Percentiles rank a stretch among this genome's conserved stretches.
phyloP scores from a whole-genome alignment of 2,797 vertebrate genomes.

The Gorsachius magnificus region DNA sequence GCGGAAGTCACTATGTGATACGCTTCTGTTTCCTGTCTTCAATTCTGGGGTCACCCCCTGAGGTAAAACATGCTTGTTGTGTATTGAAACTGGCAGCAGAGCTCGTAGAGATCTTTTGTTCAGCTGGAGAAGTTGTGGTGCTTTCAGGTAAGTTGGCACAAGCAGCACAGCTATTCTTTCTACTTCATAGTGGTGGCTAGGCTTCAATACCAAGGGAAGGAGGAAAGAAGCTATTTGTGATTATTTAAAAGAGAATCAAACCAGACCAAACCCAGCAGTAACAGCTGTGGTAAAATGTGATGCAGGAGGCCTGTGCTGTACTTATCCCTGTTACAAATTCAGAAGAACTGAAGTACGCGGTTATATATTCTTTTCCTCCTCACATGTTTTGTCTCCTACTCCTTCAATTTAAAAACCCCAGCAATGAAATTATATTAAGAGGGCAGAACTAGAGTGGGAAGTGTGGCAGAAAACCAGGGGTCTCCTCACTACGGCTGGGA shows the following conservation, averaged over 20 bases:
- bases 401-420: not conserved
- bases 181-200: not conserved
- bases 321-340: not conserved
- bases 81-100: not conserved
- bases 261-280: conserved; percentile 43
- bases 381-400: not conserved
- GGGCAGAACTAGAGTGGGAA: not conserved
- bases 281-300: conserved; percentile 32
- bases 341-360: not conserved
- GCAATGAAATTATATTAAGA: not conserved
- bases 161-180: not conserved
- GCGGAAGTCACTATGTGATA: not conserved
- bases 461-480: not conserved
- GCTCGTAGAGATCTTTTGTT: conserved; percentile 1
- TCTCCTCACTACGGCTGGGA: not conserved
- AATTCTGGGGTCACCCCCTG: not conserved
- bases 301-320: conserved; percentile 9
- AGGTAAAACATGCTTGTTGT: not conserved
- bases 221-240: not conserved
- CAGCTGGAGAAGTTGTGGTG: not conserved
- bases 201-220: not conserved
- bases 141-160: conserved; percentile 50
- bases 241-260: not conserved
- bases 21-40: not conserved
- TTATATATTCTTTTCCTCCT: not conserved